Percentiles rank a stretch among this genome's conserved stretches.
Conservation (phyloP, 1,140 invertebrate genomes). For the Nixonia krombeini region DNA sequence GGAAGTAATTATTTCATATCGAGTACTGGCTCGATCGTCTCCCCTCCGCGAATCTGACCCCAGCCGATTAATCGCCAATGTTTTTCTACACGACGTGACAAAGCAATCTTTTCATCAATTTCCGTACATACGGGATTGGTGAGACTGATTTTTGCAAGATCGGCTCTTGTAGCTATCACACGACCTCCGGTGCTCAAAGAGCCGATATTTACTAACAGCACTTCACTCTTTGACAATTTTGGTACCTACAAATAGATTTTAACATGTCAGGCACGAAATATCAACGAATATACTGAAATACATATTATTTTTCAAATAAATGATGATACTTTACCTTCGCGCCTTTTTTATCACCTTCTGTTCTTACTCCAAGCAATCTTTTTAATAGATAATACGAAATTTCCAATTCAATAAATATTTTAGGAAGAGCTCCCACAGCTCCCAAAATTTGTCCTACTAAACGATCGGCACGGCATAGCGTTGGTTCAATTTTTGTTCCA, state of each 20-base stretch:
- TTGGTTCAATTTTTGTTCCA: constrained; percentile 99
- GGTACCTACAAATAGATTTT: constrained; percentile 75
- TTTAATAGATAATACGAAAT: constrained; percentile 98
- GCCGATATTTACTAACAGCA: constrained; percentile 98
- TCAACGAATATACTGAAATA: background rate
- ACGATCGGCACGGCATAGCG: constrained; percentile 96
- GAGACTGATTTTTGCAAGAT: constrained; percentile 97
- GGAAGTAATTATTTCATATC: constrained; percentile 56
- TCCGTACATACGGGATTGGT: constrained; percentile 99
- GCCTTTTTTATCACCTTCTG: constrained; percentile 98
- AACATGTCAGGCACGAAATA: background rate
- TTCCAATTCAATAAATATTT: constrained; percentile 98
- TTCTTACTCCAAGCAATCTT: constrained; percentile 95
- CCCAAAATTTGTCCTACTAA: constrained; percentile 98
- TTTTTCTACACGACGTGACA: constrained; percentile 97
- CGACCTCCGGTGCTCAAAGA: constrained; percentile 98
- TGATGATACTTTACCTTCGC: constrained; percentile 82
- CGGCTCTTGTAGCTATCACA: constrained; percentile 95
- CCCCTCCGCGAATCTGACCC: constrained; percentile 95
- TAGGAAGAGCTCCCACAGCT: constrained; percentile 95
- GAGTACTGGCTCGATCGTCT: constrained; percentile 84
- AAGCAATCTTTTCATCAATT: constrained; percentile 97
- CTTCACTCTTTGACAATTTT: constrained; percentile 70
- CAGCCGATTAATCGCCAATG: constrained; percentile 99
- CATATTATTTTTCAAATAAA: constrained; percentile 9